phyloP scores from a whole-genome alignment of 2,888 invertebrate genomes.

The Auanema freiburgensis region DNA sequence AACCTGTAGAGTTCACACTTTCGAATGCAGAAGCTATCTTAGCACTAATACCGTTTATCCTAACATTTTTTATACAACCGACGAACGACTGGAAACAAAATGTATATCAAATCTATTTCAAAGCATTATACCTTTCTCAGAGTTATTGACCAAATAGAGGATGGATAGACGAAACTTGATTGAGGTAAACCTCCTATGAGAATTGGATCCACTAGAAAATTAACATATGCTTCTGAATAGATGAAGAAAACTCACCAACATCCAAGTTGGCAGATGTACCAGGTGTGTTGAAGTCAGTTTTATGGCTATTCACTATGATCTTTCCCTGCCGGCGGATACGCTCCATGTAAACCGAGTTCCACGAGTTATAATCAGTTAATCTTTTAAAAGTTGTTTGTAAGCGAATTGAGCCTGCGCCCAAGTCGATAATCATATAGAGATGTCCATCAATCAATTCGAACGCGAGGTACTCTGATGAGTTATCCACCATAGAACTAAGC shows the following conservation, averaged over 20 bases:
- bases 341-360: conserved; percentile 61
- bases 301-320: conserved; percentile 56
- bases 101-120: conserved; percentile 5
- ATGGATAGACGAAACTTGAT: conserved; percentile 29
- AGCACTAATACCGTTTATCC: conserved; percentile 61
- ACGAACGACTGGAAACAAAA: conserved; percentile 50
- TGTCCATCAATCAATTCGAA: conserved; percentile 91
- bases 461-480: conserved; percentile 78
- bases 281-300: conserved; percentile 62
- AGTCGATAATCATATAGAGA: conserved; percentile 85
- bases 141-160: conserved; percentile 44
- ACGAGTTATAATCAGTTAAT: conserved; percentile 37
- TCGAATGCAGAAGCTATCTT: conserved; percentile 56
- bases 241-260: conserved; percentile 36
- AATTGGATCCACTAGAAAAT: conserved; percentile 46
- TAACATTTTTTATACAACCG: conserved; percentile 61
- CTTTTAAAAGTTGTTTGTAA: conserved; percentile 69
- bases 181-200: conserved; percentile 50
- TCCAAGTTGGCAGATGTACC: conserved; percentile 62
- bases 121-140: conserved; percentile 41
- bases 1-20: conserved; percentile 37
- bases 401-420: conserved; percentile 86
- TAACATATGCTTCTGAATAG: background rate
- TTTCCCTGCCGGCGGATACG: conserved; percentile 56
- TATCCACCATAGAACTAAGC: conserved; percentile 69